These are phyloP conservation scores for Scaptomyza tumidula DNA, from an alignment of 2,888 invertebrate genomes.

Conservation along the genomic window DNA sequence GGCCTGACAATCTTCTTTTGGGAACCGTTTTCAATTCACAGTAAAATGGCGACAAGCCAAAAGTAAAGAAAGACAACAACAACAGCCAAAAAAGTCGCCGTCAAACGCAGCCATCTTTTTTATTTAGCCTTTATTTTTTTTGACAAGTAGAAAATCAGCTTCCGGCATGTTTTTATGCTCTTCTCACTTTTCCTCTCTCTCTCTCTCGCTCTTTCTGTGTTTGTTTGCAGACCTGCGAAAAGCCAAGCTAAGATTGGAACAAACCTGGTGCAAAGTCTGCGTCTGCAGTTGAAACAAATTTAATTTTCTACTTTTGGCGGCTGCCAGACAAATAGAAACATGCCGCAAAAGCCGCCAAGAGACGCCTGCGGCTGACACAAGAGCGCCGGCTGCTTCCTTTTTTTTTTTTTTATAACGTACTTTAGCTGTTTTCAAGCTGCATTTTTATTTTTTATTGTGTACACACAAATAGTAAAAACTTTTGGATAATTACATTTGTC, in stretches of 20 bases:
- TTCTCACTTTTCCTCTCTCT: neutral
- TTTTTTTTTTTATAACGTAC: constrained; percentile 39
- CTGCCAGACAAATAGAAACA: constrained; percentile 70
- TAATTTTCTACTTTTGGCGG: constrained; percentile 74
- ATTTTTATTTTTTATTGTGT: constrained; percentile 18
- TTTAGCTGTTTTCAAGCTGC: constrained; percentile 40
- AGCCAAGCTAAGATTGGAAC: constrained; percentile 23
- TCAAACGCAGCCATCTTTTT: constrained; percentile 31
- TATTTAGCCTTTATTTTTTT: constrained; percentile 33
- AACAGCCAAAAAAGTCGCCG: constrained; percentile 32
- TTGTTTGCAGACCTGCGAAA: constrained; percentile 16
- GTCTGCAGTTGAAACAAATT: constrained; percentile 76
- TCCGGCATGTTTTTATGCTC: constrained; percentile 53
- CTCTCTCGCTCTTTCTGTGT: neutral
- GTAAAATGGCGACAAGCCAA: constrained; percentile 44
- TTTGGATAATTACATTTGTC: constrained; percentile 76
- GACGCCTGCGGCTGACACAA: constrained; percentile 58
- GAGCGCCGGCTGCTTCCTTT: constrained; percentile 43
- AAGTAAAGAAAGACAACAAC: constrained; percentile 37
- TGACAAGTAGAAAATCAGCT: constrained; percentile 65
- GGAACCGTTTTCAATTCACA: constrained; percentile 30
- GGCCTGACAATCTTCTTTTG: constrained; percentile 49
- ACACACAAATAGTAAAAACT: constrained; percentile 69
- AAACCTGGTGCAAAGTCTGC: constrained; percentile 49
- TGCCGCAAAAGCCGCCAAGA: constrained; percentile 60